A percentile compares a stretch with the other conserved stretches of the same genome.
Conservation (phyloP, 2,888 invertebrate species). For the Acanthosepion lycidas region DNA sequence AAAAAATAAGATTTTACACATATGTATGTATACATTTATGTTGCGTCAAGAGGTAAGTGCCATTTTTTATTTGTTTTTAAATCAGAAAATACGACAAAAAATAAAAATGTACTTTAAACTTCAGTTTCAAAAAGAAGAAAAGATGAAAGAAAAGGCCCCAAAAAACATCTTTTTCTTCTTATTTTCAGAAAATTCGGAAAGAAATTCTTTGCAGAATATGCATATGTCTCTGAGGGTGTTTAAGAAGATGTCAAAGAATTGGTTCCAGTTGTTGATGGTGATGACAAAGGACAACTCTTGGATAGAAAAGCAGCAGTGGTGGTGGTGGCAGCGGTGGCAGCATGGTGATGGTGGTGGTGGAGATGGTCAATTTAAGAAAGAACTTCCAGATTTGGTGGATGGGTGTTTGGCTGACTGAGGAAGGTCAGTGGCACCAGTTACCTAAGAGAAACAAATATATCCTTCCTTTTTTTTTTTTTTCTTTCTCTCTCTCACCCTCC, state of each 20-base stretch:
- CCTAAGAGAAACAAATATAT: too few relatives aligned
- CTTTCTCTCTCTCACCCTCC: not conserved
- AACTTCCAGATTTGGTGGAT: not conserved
- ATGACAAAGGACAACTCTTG: constrained; percentile 44
- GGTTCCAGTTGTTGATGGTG: constrained; percentile 46
- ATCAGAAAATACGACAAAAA: constrained; percentile 16
- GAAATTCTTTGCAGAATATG: not conserved
- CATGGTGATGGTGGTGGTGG: not conserved
- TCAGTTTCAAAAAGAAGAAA: not conserved
- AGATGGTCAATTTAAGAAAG: not conserved
- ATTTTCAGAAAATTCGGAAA: not conserved
- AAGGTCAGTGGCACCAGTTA: not conserved
- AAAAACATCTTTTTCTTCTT: too few relatives aligned
- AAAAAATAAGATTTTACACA: not conserved
- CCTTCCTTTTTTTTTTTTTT: not conserved
- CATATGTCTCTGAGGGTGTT: not conserved
- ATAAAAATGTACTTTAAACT: not conserved
- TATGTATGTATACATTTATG: not conserved
- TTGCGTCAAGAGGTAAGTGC: not conserved
- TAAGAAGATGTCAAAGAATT: constrained; percentile 23
- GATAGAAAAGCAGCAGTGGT: constrained; percentile 40
- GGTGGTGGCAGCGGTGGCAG: not conserved
- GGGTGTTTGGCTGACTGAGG: not conserved
- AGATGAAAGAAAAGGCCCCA: too few relatives aligned
- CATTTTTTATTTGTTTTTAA: not conserved